These are phyloP conservation scores for Daphoenositta chrysoptera DNA, from an alignment of 2,113 vertebrate species.

Conservation along the genomic window DNA sequence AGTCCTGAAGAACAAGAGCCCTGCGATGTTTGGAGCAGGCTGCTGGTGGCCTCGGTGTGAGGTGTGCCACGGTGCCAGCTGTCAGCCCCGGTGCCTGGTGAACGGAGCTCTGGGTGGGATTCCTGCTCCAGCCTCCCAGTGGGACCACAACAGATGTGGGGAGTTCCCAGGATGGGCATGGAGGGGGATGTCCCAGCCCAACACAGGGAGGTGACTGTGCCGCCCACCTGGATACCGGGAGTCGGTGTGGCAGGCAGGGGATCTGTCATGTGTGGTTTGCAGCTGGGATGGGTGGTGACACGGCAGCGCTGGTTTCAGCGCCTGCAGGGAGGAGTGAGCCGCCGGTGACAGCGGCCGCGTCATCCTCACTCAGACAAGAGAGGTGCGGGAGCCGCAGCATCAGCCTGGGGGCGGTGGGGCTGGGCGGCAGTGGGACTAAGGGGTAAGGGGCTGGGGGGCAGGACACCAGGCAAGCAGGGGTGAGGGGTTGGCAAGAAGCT, in stretches of 20 bases:
- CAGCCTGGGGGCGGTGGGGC: fast-evolving
- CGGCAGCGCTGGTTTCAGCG: neutral
- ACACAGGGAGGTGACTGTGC: neutral
- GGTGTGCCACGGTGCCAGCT: neutral
- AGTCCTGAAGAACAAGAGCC: neutral
- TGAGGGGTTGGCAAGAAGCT: neutral
- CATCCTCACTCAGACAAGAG: neutral
- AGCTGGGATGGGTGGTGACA: neutral
- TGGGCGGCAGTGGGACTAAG: neutral
- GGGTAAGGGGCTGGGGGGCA: no score
- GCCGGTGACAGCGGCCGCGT: neutral
- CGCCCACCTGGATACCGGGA: neutral
- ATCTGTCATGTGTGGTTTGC: neutral
- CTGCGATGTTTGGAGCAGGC: fast-evolving
- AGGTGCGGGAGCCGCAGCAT: neutral
- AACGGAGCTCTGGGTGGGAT: neutral
- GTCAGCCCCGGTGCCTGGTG: fast-evolving
- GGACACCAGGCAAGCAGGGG: neutral
- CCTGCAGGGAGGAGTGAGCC: neutral
- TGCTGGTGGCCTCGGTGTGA: fast-evolving
- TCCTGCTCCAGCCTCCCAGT: neutral
- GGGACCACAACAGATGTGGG: fast-evolving
- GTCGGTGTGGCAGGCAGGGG: fast-evolving
- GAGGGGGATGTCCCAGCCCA: neutral
- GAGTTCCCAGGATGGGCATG: fast-evolving